Base-by-base conservation (phyloP, 2,888 invertebrate species). In the Netelia inedita region DNA sequence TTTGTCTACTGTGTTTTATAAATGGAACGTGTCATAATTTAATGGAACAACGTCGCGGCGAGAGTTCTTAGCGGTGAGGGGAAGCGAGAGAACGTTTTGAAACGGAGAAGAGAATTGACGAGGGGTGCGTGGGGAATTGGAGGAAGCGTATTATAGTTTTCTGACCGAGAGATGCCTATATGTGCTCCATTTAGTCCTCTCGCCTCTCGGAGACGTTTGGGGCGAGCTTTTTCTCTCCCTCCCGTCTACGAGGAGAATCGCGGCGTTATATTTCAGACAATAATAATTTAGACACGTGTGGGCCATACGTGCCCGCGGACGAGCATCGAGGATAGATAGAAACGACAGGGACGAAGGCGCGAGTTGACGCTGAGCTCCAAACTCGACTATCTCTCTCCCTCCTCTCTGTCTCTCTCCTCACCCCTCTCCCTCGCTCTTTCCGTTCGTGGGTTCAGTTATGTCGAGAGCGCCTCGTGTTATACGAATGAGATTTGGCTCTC, bases 211-310 rank as follows among this genome's bases (percentile, higher is more conserved):
- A 35, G 69, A 43, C 55, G 53, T 75, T 81, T 61, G 53, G 75
- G 65, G 41, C 43, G 35, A 35, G 53, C 65, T 71, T 57, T 68
- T 53, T 65, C 68, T 23, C 46, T 53, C 57, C 41, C 19, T 55
- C 28, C 16, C 43, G 71, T 19, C 65, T 79, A 41, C 53, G 43
- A 57, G 23, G 68, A 59, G 74, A 85, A 75, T 55, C 76, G 82
- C 79, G 71, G 86, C 81, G 88, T 89, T 88, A 88, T 90, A 90
- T 89, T 91, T 90, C 89, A 91, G 91, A 92, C 92, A 92, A 93
- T 92, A 92, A 92, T 92, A 91, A 92, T 92, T 91, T 90, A 90
- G 90, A 92, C 92, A 92, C 90, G 91, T 93, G 93, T 90, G 91
- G 91, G 86, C 92, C 92, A 92, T 92, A 92, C 92, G 92, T 87